A percentile compares a stretch with the other conserved stretches of the same genome.
These are phyloP conservation scores for Dioctria rufipes DNA, from an alignment of 2,888 invertebrate genomes.

Conservation along the genomic window DNA sequence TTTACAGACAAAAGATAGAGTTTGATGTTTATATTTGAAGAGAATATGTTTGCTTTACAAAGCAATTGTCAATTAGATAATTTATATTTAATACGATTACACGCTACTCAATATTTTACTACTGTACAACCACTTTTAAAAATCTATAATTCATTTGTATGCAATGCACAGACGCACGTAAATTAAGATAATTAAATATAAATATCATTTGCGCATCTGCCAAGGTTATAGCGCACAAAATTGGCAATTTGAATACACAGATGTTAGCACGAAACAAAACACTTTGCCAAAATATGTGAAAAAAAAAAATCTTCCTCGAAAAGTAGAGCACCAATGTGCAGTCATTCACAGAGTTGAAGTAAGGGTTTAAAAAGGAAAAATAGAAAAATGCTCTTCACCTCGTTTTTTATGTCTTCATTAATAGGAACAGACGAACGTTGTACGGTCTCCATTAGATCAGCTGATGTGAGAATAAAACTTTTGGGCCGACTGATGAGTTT, in stretches of 20 bases:
- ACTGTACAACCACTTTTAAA: no score
- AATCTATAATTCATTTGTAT: not conserved
- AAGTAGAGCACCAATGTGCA: slow-evolving; percentile 8
- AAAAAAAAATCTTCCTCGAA: slow-evolving; percentile 16
- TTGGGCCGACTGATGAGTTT: slow-evolving; percentile 68
- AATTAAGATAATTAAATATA: slow-evolving; percentile 3
- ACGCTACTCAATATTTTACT: no score
- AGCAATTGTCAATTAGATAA: no score
- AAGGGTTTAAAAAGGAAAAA: slow-evolving; percentile 12
- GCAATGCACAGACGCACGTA: not conserved
- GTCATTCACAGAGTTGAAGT: slow-evolving; percentile 5
- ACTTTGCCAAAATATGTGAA: slow-evolving; percentile 16
- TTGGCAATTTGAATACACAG: not conserved
- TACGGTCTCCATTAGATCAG: slow-evolving; percentile 57
- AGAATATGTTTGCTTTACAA: no score
- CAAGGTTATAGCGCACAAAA: slow-evolving; percentile 17
- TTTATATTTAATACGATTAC: no score
- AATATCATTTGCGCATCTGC: slow-evolving; percentile 16
- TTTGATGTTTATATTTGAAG: no score
- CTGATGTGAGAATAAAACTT: slow-evolving; percentile 63
- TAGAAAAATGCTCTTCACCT: slow-evolving; percentile 45
- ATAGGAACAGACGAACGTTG: not conserved
- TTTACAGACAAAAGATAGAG: no score
- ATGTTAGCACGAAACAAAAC: not conserved
- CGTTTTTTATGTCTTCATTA: slow-evolving; percentile 17